Evolutionary conservation across 2,888 invertebrate genomes (phyloP).

Genomic region (Scaptomyza cyrtandrae): DNA sequence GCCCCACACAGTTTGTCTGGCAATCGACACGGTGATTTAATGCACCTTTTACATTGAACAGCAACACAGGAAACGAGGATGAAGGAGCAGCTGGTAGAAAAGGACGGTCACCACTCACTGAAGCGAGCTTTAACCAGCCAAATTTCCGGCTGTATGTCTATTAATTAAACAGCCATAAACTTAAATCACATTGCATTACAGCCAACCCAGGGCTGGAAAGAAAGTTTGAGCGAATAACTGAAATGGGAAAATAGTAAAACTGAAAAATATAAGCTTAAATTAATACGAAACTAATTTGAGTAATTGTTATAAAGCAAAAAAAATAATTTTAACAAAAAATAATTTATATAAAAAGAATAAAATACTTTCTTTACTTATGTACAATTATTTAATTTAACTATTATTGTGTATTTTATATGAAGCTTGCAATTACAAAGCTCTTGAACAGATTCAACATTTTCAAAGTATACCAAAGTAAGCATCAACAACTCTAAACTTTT

Average conservation of each 20-base stretch:
- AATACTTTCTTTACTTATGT: too few relatives aligned
- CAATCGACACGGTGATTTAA: slow-evolving; percentile 63
- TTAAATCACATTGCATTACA: slow-evolving; percentile 58
- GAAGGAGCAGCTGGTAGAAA: slow-evolving; percentile 16
- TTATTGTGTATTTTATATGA: too few relatives aligned
- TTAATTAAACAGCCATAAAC: slow-evolving; percentile 73
- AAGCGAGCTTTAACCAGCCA: slow-evolving; percentile 37
- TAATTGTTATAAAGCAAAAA: too few relatives aligned
- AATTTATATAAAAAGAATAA: too few relatives aligned
- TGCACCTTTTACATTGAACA: slow-evolving; percentile 52
- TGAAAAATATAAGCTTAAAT: not conserved
- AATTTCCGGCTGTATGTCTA: slow-evolving; percentile 59
- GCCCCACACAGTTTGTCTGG: slow-evolving; percentile 24
- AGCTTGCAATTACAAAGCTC: too few relatives aligned
- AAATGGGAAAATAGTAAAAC: not conserved
- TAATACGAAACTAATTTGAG: too few relatives aligned
- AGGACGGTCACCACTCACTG: not conserved
- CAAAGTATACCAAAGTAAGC: too few relatives aligned
- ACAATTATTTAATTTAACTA: too few relatives aligned
- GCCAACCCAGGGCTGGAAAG: slow-evolving; percentile 34
- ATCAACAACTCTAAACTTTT: too few relatives aligned
- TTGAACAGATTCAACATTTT: too few relatives aligned
- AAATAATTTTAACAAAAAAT: too few relatives aligned
- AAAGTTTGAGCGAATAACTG: not conserved
- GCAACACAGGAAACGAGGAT: slow-evolving; percentile 13